Conservation (phyloP, 64 coral and sea anemone genomes). For the Trachythela sp. region DNA sequence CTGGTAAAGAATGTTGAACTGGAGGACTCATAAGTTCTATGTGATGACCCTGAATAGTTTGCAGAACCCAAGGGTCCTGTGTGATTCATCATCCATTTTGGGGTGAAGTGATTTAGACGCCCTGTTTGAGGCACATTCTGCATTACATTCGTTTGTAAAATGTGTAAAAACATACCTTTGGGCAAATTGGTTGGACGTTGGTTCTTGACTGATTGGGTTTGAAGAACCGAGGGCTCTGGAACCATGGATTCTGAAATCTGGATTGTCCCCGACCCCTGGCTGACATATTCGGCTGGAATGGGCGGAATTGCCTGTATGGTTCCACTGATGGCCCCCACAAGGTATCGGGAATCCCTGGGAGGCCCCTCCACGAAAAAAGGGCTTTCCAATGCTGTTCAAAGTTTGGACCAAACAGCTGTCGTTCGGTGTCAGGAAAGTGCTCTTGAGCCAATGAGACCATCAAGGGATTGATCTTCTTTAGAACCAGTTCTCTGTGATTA, state of each 20-base stretch:
- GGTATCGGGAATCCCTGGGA: conserved; percentile 3
- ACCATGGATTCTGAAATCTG: conserved; percentile 1
- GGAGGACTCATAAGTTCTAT: conserved; percentile 18
- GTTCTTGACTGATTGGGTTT: neutral
- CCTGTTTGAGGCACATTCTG: neutral
- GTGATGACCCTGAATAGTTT: conserved; percentile 9
- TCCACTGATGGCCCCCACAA: conserved; percentile 9
- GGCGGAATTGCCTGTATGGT: neutral
- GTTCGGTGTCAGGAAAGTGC: neutral
- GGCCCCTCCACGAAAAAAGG: conserved; percentile 23
- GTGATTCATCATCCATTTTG: conserved; percentile 48
- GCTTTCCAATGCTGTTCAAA: conserved; percentile 30
- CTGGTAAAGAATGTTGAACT: neutral
- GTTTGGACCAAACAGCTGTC: conserved; percentile 3
- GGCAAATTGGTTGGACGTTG: conserved; percentile 13
- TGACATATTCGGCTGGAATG: neutral
- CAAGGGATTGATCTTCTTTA: conserved; percentile 12
- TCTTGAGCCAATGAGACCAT: conserved; percentile 24
- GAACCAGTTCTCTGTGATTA: neutral
- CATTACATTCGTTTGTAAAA: neutral
- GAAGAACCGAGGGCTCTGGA: conserved; percentile 9
- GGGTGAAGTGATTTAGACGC: conserved; percentile 32
- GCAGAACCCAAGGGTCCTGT: conserved; percentile 44
- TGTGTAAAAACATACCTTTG: conserved; percentile 42
- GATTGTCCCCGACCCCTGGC: neutral